These are phyloP conservation scores for Elmis aenea DNA, from an alignment of 2,888 invertebrate species.

Conservation along the genomic window DNA sequence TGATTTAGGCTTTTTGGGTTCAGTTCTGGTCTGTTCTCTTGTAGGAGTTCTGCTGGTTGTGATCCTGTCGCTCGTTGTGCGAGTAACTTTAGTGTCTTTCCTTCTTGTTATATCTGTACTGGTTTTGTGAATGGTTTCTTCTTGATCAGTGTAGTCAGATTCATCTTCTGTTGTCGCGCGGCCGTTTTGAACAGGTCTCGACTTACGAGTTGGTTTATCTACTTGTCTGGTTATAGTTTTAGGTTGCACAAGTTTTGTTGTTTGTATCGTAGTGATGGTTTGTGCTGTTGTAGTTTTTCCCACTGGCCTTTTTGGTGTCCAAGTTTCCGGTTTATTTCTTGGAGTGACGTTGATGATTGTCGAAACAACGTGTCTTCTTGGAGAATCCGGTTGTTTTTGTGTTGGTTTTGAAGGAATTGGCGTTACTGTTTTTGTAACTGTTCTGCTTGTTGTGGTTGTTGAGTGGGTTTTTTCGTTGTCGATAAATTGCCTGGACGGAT, in stretches of 20 bases:
- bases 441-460: conserved; percentile 29
- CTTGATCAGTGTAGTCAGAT: conserved; percentile 29
- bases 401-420: conserved; percentile 14
- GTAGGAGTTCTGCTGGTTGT: conserved; percentile 47
- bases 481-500: conserved; percentile 8
- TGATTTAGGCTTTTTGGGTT: conserved; percentile 7
- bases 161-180: conserved; percentile 32
- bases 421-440: conserved; percentile 16
- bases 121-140: conserved; percentile 12
- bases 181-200: conserved; percentile 24
- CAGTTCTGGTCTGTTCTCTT: conserved; percentile 30
- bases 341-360: conserved; percentile 34
- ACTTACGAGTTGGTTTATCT: no score
- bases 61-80: conserved; percentile 56
- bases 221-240: conserved; percentile 21
- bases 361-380: conserved; percentile 29
- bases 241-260: conserved; percentile 15
- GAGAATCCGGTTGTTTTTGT: conserved; percentile 2
- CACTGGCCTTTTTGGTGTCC: conserved; percentile 6
- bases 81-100: conserved; percentile 48
- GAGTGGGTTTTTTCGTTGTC: conserved; percentile 7
- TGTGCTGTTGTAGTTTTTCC: conserved; percentile 13
- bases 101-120: conserved; percentile 7
- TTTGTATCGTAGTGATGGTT: conserved; percentile 16
- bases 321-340: conserved; percentile 21